Evolutionary conservation across 2,888 invertebrate species (phyloP).

Genomic region (Caenorhabditis parvicauda): DNA sequence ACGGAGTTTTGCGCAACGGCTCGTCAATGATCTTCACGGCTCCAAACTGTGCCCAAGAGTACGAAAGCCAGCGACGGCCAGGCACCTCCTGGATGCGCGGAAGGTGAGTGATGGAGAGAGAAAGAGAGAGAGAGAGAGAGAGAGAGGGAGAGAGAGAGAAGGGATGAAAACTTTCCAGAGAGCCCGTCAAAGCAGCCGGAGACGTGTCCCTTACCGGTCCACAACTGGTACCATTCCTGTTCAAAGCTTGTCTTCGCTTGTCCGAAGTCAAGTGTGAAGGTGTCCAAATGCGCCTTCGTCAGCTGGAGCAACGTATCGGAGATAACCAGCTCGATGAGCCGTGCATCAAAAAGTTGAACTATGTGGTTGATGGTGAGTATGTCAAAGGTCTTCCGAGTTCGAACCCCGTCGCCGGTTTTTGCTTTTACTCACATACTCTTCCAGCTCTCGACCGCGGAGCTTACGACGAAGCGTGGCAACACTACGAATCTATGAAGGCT

Average conservation of each 20-base stretch:
- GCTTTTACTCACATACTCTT: too few species aligned
- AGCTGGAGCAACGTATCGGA: slow-evolving; percentile 29
- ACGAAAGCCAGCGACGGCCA: too few species aligned
- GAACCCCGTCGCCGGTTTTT: too few species aligned
- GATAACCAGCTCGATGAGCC: slow-evolving; percentile 30
- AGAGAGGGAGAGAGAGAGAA: background rate
- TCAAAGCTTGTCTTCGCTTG: slow-evolving; percentile 41
- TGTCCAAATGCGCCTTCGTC: slow-evolving; percentile 41
- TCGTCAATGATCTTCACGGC: too few species aligned
- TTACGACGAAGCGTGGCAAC: slow-evolving; percentile 43
- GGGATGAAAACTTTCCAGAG: slow-evolving; percentile 15
- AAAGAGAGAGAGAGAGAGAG: background rate
- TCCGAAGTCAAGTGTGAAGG: slow-evolving; percentile 45
- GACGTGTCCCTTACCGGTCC: slow-evolving; percentile 46
- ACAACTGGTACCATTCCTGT: slow-evolving; percentile 43
- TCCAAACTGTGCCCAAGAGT: too few species aligned
- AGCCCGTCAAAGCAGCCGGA: slow-evolving; percentile 46
- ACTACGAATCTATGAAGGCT: slow-evolving; percentile 2
- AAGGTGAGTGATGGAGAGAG: too few species aligned
- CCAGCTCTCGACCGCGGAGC: slow-evolving; percentile 47
- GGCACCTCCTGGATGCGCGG: too few species aligned
- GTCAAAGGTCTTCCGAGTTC: background rate
- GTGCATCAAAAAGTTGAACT: slow-evolving; percentile 50
- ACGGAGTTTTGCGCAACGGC: too few species aligned
- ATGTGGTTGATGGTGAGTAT: slow-evolving; percentile 51